phyloP scores from a whole-genome alignment of 2,113 vertebrate species.

The Datnioides undecimradiatus region DNA sequence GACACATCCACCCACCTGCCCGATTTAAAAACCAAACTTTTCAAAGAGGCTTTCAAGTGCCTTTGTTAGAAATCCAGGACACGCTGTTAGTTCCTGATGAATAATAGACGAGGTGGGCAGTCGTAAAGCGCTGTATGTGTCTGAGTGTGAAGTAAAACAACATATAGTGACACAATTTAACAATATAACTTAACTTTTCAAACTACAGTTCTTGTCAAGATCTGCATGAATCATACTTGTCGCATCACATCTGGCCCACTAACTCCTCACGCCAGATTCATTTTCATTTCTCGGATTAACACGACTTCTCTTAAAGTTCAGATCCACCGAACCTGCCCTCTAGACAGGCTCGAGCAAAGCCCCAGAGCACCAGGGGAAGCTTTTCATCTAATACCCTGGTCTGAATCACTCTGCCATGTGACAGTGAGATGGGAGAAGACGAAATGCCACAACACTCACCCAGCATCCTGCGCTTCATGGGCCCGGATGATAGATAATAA shows the following conservation, averaged over 20 bases:
- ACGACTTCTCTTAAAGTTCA: conserved; percentile 54
- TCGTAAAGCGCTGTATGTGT: too few species aligned
- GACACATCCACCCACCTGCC: conserved; percentile 53
- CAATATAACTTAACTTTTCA: neutral
- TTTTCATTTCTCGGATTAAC: conserved; percentile 57
- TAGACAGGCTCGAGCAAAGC: conserved; percentile 27
- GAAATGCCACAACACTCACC: conserved; percentile 85
- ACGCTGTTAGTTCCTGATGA: neutral
- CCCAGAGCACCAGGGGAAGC: conserved; percentile 9
- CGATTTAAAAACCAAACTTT: conserved; percentile 21
- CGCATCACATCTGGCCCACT: conserved; percentile 30
- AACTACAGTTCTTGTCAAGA: neutral
- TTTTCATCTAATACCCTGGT: conserved; percentile 53
- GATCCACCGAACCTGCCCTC: conserved; percentile 17
- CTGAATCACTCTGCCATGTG: conserved; percentile 50
- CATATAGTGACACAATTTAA: neutral
- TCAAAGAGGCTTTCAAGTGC: conserved; percentile 36
- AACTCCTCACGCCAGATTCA: neutral
- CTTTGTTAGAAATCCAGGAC: neutral
- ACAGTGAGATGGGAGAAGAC: conserved; percentile 49
- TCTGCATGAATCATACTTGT: conserved; percentile 11
- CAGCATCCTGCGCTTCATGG: conserved; percentile 99
- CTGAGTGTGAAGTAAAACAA: conserved; percentile 5
- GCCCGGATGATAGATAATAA: conserved; percentile 99
- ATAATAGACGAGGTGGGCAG: neutral